These are phyloP conservation scores for Menidia menidia DNA, from an alignment of 2,797 vertebrate species.

Conservation along the genomic window DNA sequence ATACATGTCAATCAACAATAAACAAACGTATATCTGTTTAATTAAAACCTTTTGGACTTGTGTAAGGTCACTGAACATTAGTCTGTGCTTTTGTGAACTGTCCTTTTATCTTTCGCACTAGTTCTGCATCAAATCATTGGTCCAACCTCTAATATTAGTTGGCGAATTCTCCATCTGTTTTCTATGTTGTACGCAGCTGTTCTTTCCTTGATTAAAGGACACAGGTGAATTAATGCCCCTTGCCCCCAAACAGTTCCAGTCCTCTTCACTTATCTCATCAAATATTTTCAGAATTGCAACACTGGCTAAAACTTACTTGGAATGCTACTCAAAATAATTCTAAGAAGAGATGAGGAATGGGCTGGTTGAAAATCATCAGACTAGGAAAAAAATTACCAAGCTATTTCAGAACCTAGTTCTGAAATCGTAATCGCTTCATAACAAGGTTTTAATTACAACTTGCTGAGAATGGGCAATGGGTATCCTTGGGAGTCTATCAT, in stretches of 20 bases:
- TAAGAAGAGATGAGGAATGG: neutral
- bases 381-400: no score
- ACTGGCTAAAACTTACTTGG: neutral
- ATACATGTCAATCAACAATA: neutral
- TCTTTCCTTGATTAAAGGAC: no score
- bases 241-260: neutral
- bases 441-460: no score
- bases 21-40: neutral
- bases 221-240: no score
- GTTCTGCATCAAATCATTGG: neutral
- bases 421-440: no score
- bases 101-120: neutral
- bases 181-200: no score
- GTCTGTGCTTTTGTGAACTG: neutral
- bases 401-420: no score
- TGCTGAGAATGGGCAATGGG: no score
- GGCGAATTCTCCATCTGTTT: no score
- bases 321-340: neutral
- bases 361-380: neutral
- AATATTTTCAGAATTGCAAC: neutral
- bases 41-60: neutral
- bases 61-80: neutral
- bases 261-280: neutral
- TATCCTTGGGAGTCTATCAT: no score
- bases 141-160: neutral